Evolutionary conservation across 1,140 invertebrate genomes (phyloP), one percentile per base, ranked within the genome.

Genomic region (Popillia japonica): DNA sequence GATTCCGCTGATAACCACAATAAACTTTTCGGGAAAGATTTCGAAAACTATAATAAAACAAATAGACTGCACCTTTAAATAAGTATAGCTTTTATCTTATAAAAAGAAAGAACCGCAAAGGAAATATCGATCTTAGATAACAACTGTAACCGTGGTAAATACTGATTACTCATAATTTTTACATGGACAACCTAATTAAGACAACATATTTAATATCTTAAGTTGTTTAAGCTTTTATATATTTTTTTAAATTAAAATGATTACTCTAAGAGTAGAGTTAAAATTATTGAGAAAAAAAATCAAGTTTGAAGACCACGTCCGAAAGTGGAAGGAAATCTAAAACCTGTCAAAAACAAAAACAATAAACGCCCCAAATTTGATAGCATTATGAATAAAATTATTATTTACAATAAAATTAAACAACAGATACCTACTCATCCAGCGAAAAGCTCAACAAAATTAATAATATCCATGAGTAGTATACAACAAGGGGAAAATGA

Each of bases 121-220:
- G 61, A 68, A 68, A 68, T 68, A 68, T 68, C 27, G 22, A 34
- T 68, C 22, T 22, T 68, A 68, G 61, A 68, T 68, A 68, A 68
- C 61, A 22, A 68, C 6, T 55, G 14, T 55, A 68, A 9, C 27
- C 6, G 61, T 68, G 9, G 27, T 27, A 68, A 23, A 68, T 48
- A 14, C n/a, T 48, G 6, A 48, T 48, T 48, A 48, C 8, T 48
- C 44, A 48, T 48, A 48, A 34, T 34, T 34, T 34, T 34, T 34
- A 34, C 27, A 34, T 34, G 27, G 27, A 34, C 4, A 34, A 34
- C 27, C 4, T 34, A 34, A 34, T 34, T 34, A 34, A 34, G 27
- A 34, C 27, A 34, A 34, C 4, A 4, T 2, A 34, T 34, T 2
- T 4, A 34, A 34, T 34, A 34, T 34, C 27, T 34, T 34, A 2